Evolutionary conservation across 2,797 vertebrate species (phyloP).

Genomic region (Hippopotamyrus pictus): DNA sequence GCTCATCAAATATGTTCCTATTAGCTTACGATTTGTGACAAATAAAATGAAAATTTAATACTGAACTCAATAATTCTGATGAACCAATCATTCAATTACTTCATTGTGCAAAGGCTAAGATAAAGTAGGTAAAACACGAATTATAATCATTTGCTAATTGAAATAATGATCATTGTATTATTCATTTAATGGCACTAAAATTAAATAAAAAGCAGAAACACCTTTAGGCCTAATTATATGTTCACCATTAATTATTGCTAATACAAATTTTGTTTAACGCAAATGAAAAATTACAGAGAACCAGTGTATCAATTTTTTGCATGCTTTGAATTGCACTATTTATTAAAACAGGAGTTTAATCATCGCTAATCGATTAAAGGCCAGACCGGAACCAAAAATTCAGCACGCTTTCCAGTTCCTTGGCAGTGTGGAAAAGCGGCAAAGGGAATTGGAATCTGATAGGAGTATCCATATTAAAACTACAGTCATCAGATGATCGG

Average conservation of each 20-base stretch:
- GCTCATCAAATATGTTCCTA: neutral
- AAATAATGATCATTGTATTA: neutral
- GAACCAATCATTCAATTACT: neutral
- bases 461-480: neutral
- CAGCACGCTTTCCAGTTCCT: neutral
- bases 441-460: neutral
- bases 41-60: neutral
- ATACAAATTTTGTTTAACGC: neutral
- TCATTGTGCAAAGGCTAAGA: neutral
- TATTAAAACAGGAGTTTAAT: neutral
- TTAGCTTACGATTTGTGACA: neutral
- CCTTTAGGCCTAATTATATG: neutral
- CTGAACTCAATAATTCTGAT: neutral
- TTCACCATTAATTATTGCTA: neutral
- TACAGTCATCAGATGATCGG: neutral
- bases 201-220: constrained; percentile 2
- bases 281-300: neutral
- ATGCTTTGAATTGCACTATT: neutral
- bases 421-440: neutral
- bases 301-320: neutral
- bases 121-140: neutral
- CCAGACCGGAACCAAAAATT: neutral
- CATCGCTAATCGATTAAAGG: neutral
- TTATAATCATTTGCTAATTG: constrained; percentile 1
- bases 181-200: neutral